phyloP scores from a whole-genome alignment of 2,797 vertebrate species.

The Synanceia verrucosa region DNA sequence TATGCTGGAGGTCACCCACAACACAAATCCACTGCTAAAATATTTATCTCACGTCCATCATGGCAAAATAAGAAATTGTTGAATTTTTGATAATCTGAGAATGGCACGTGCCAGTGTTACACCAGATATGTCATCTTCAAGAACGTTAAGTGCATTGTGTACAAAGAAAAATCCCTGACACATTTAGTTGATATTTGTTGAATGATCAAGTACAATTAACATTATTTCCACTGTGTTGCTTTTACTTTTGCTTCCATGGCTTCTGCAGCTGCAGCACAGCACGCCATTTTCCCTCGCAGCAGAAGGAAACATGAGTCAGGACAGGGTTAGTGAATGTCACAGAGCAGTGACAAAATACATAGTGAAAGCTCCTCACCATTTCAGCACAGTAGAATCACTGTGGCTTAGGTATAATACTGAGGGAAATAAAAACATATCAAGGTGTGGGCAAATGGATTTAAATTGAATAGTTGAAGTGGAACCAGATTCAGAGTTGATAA shows the following conservation, averaged over 20 bases:
- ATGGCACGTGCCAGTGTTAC: not conserved
- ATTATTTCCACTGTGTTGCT: not conserved
- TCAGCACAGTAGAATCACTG: not conserved
- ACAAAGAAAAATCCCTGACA: not conserved
- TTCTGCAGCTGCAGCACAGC: not conserved
- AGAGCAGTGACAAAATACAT: slow-evolving; percentile 30
- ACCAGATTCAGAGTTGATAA: not conserved
- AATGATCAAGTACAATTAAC: not conserved
- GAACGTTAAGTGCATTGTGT: not conserved
- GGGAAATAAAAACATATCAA: not conserved
- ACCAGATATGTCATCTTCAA: not conserved
- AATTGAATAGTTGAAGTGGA: too few species aligned
- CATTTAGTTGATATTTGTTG: not conserved
- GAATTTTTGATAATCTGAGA: slow-evolving; percentile 8
- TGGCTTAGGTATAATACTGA: not conserved
- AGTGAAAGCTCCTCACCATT: not conserved
- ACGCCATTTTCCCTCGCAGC: not conserved
- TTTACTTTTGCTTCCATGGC: not conserved
- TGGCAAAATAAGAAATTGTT: not conserved
- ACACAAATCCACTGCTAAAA: not conserved
- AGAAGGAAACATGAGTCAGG: slow-evolving; percentile 26
- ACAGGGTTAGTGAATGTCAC: slow-evolving; percentile 27
- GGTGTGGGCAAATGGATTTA: not conserved
- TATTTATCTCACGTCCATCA: not conserved
- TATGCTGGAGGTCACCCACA: not conserved